phyloP scores from a whole-genome alignment of 2,113 vertebrate species.

The Triplophysa siluroides region DNA sequence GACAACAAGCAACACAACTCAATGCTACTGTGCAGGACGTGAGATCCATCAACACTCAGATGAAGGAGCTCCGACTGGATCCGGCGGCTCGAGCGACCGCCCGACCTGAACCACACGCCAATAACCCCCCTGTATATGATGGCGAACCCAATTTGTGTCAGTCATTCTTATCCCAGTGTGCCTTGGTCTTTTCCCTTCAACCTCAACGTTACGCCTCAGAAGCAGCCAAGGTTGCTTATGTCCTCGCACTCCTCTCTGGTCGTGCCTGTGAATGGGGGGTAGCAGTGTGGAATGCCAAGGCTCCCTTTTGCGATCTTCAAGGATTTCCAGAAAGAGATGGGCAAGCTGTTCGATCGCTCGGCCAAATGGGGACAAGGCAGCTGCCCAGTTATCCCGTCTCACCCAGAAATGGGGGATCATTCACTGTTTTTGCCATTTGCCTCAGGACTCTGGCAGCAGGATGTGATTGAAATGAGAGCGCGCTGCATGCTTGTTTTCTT shows the following conservation, averaged over 20 bases:
- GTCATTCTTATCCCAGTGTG: background rate
- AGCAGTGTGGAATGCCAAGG: background rate
- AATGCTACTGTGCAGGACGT: too few species aligned
- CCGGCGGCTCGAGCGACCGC: too few species aligned
- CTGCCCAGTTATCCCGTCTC: background rate
- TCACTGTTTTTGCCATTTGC: background rate
- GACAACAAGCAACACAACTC: too few species aligned
- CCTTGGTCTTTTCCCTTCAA: background rate
- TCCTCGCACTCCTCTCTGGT: background rate
- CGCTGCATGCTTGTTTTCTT: background rate
- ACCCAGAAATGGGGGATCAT: background rate
- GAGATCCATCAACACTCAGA: too few species aligned
- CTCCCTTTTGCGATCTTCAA: background rate
- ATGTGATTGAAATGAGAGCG: background rate
- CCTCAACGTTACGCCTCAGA: background rate
- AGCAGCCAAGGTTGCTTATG: background rate
- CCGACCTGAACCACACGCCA: background rate
- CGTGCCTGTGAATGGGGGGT: background rate
- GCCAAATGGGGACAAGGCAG: background rate
- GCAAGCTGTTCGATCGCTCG: too few species aligned
- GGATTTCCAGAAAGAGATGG: background rate
- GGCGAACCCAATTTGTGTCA: background rate
- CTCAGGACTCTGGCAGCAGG: background rate
- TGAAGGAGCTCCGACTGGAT: too few species aligned
- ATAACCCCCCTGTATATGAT: rapidly evolving